These are phyloP conservation scores for Euproctis similis DNA, from an alignment of 2,888 invertebrate genomes.

Conservation along the genomic window DNA sequence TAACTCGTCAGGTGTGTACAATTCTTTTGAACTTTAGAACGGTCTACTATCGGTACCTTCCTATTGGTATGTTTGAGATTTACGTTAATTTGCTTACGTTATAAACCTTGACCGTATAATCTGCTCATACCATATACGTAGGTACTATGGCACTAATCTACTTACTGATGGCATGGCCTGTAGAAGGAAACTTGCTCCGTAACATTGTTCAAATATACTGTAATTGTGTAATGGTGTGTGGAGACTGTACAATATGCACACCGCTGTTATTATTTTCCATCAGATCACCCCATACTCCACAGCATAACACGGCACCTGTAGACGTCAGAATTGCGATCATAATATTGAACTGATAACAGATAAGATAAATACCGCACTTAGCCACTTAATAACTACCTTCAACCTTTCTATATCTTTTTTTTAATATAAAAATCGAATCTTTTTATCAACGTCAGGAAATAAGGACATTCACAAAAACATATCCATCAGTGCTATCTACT, in stretches of 20 bases:
- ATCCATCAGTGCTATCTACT: too few relatives aligned
- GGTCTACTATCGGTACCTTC: too few relatives aligned
- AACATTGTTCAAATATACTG: constrained; percentile 20
- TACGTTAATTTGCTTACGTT: constrained; percentile 44
- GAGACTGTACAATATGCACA: too few relatives aligned
- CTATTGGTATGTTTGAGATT: constrained; percentile 9
- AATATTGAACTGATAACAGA: constrained; percentile 64
- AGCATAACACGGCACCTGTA: constrained; percentile 33
- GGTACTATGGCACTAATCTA: constrained; percentile 41
- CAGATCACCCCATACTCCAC: constrained; percentile 25
- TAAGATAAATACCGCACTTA: constrained; percentile 60
- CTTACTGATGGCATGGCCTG: constrained; percentile 20
- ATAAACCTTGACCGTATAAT: constrained; percentile 60
- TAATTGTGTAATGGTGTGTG: constrained; percentile 11
- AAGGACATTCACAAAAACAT: too few relatives aligned
- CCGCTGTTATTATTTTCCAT: constrained; percentile 22
- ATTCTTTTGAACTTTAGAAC: too few relatives aligned
- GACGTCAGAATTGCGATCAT: constrained; percentile 52
- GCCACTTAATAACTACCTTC: constrained; percentile 53
- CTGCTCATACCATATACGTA: constrained; percentile 32
- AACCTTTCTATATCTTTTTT: constrained; percentile 18
- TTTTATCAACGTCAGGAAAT: too few relatives aligned
- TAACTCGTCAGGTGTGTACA: constrained; percentile 4
- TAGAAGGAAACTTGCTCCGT: constrained; percentile 12
- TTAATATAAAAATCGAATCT: too few relatives aligned